Evolutionary conservation across 2,113 vertebrate species (phyloP).

Genomic region (Psilopogon haemacephalus): DNA sequence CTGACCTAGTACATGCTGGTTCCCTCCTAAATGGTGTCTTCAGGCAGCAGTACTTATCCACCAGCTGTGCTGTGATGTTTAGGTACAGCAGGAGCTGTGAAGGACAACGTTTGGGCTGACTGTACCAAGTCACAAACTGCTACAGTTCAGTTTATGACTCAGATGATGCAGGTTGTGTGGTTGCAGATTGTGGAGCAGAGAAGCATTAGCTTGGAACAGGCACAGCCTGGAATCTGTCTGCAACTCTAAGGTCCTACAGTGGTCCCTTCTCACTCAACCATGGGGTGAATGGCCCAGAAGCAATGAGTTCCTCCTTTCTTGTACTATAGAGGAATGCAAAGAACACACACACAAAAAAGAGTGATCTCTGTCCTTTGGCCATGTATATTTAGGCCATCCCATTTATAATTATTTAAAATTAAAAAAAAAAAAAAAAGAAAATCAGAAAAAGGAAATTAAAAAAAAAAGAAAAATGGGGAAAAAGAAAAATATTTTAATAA

Average conservation of each 20-base stretch:
- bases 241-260: not conserved
- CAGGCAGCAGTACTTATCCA: not conserved
- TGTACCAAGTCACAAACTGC: not conserved
- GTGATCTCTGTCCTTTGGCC: not conserved
- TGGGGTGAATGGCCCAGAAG: not conserved
- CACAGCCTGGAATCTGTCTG: not conserved
- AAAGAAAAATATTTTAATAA: too few relatives aligned
- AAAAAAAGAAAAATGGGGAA: too few relatives aligned
- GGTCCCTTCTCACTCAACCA: not conserved
- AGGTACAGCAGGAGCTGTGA: not conserved
- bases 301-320: not conserved
- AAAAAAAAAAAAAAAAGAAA: too few relatives aligned
- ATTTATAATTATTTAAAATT: too few relatives aligned
- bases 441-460: too few relatives aligned
- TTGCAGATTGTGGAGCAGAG: not conserved
- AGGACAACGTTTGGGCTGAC: not conserved
- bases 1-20: not conserved
- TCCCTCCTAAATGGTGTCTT: not conserved
- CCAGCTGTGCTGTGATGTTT: not conserved
- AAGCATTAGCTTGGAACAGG: too few relatives aligned
- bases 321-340: not conserved
- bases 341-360: not conserved
- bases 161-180: not conserved
- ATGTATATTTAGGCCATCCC: not conserved
- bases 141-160: not conserved